Evolutionary conservation across 2,797 vertebrate genomes (phyloP).

Genomic region (Myripristis jacobus): DNA sequence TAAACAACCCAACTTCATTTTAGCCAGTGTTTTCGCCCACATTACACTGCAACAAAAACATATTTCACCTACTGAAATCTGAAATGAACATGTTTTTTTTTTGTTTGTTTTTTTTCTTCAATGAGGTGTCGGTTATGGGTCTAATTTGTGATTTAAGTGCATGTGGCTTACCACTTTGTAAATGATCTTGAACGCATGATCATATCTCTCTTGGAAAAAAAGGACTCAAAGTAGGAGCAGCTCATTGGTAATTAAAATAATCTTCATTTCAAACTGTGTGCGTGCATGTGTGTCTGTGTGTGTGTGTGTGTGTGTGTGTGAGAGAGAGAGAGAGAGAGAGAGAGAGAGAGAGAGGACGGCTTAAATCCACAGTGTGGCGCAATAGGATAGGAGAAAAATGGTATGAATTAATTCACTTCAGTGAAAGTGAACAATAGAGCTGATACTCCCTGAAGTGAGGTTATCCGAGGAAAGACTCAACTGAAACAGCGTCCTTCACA

Average conservation of each 20-base stretch:
- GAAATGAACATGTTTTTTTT: background rate
- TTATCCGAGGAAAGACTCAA: conserved; percentile 42
- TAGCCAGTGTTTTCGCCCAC: background rate
- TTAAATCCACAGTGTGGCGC: conserved; percentile 83
- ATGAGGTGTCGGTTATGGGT: conserved; percentile 22
- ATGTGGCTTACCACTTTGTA: conserved; percentile 58
- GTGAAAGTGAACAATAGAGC: conserved; percentile 69
- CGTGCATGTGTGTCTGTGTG: too few species aligned
- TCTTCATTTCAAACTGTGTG: conserved; percentile 30
- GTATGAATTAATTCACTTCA: conserved; percentile 54
- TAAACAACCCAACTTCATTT: conserved; percentile 6
- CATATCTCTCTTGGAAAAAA: conserved; percentile 61
- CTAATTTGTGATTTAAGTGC: conserved; percentile 52
- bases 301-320: too few species aligned
- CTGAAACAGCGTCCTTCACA: conserved; percentile 37
- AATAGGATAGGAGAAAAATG: conserved; percentile 76
- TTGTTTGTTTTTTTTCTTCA: too few species aligned
- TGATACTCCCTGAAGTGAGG: conserved; percentile 44
- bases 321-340: conserved; percentile 6
- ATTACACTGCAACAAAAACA: conserved; percentile 22
- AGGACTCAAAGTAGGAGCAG: conserved; percentile 57
- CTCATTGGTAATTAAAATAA: conserved; percentile 44
- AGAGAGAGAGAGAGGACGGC: background rate
- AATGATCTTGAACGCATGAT: conserved; percentile 65
- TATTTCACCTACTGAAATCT: conserved; percentile 13